Percentiles rank a stretch among this genome's conserved stretches.
phyloP scores from a whole-genome alignment of 2,888 invertebrate species.

The Acanthosepion esculentum region DNA sequence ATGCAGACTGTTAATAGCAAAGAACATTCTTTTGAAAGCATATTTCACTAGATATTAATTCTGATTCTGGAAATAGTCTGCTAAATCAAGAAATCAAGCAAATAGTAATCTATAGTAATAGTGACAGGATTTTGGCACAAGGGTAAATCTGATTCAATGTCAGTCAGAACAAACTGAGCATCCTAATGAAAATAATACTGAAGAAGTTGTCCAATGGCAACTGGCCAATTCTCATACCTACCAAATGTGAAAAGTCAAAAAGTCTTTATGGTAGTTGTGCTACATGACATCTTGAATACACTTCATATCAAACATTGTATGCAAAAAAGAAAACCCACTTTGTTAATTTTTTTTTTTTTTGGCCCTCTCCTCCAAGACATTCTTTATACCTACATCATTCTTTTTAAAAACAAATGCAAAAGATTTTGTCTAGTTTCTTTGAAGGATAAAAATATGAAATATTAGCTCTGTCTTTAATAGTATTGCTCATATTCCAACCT shows the following conservation, averaged over 20 bases:
- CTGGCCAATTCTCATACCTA: neutral
- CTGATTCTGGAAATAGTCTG: neutral
- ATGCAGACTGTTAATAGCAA: neutral
- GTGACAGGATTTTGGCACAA: conserved; percentile 33
- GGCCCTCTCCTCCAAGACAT: neutral
- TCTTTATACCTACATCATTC: neutral
- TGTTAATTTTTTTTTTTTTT: neutral
- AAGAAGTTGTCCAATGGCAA: neutral
- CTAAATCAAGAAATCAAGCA: neutral
- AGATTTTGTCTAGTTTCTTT: neutral
- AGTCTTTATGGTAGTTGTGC: neutral
- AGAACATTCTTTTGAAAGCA: neutral
- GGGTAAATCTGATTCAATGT: neutral
- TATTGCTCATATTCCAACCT: neutral
- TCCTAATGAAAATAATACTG: neutral
- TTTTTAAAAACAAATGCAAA: neutral
- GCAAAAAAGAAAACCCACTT: neutral
- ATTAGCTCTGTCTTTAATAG: neutral
- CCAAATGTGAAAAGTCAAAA: neutral
- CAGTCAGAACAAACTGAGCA: neutral
- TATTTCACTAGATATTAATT: neutral
- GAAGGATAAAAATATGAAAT: neutral
- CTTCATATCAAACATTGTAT: neutral
- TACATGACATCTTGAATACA: neutral
- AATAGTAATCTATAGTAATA: neutral